phyloP scores from a whole-genome alignment of 1,140 invertebrate species.

The Drosophila triauraria region DNA sequence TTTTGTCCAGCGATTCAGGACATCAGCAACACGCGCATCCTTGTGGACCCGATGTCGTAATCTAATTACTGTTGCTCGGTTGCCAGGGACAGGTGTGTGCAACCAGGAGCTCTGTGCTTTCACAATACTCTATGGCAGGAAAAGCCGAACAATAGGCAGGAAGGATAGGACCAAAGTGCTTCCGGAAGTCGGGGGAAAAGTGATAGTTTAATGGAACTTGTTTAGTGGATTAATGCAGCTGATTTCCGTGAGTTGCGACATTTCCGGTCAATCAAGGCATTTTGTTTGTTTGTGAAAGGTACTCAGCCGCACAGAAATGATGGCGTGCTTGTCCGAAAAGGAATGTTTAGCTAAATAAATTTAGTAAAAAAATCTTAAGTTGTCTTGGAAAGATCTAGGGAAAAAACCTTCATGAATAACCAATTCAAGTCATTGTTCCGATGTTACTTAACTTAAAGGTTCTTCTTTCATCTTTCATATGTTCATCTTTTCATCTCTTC shows the following conservation, averaged over 20 bases:
- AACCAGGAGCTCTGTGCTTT: slow-evolving; percentile 4
- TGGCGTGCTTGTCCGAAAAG: too few relatives aligned
- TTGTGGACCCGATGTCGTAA: slow-evolving; percentile 48
- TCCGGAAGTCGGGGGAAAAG: slow-evolving; percentile 25
- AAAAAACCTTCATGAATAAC: too few relatives aligned
- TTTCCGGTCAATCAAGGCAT: slow-evolving; percentile 24
- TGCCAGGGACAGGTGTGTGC: slow-evolving; percentile 29
- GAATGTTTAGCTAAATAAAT: too few relatives aligned
- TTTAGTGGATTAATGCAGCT: slow-evolving; percentile 6
- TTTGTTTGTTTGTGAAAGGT: background rate
- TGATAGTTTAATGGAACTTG: slow-evolving; percentile 37
- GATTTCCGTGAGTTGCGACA: background rate
- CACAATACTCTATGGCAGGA: slow-evolving; percentile 28
- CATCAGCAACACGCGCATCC: slow-evolving; percentile 32
- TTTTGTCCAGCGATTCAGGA: slow-evolving; percentile 24
- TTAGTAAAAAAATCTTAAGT: background rate
- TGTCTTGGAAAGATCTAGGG: background rate
- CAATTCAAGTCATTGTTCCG: too few relatives aligned
- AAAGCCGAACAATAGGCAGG: slow-evolving; percentile 7
- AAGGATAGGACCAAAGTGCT: slow-evolving; percentile 33
- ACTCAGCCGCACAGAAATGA: background rate
- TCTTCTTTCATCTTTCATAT: too few relatives aligned
- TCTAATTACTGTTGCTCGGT: slow-evolving; percentile 53
- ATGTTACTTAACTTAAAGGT: too few relatives aligned
- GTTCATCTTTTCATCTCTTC: too few relatives aligned